Percentiles rank a stretch among this genome's conserved stretches.
Conservation (phyloP, 1,140 invertebrate species). For the Bombyx mori region DNA sequence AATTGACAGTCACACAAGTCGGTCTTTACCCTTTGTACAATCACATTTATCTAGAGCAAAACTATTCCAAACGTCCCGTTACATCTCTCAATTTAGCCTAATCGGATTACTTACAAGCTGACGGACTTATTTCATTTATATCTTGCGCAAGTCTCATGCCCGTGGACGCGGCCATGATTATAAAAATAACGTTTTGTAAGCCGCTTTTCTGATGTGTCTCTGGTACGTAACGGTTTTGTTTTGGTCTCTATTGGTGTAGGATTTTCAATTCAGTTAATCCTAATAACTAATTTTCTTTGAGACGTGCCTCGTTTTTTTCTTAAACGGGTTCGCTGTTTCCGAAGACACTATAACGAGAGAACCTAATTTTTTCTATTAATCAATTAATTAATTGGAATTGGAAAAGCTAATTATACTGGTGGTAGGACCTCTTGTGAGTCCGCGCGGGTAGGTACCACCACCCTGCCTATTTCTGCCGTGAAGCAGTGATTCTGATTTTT, state of each 20-base stretch:
- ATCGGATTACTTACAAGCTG: slow-evolving; percentile 54
- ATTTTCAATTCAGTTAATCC: not conserved
- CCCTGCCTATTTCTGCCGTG: no score
- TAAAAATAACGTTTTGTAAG: slow-evolving; percentile 7
- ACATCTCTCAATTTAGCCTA: slow-evolving; percentile 49
- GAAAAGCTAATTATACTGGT: no score
- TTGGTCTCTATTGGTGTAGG: not conserved
- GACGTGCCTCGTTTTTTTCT: no score
- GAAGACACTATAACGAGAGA: no score
- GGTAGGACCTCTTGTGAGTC: no score
- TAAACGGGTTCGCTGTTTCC: no score
- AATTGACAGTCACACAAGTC: no score
- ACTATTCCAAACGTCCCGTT: slow-evolving; percentile 30
- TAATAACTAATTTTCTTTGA: no score
- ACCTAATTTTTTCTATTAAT: no score
- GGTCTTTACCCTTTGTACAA: not conserved
- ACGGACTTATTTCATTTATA: slow-evolving; percentile 30
- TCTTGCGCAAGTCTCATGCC: slow-evolving; percentile 27
- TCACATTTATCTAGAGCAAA: slow-evolving; percentile 10
- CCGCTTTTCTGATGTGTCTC: slow-evolving; percentile 8
- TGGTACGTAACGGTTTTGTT: slow-evolving; percentile 1
- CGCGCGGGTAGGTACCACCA: no score
- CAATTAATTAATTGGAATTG: no score
- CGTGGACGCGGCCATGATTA: slow-evolving; percentile 4
- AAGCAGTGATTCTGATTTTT: no score